phyloP scores from a whole-genome alignment of 2,113 vertebrate species.

The Pterocles burchelli region DNA sequence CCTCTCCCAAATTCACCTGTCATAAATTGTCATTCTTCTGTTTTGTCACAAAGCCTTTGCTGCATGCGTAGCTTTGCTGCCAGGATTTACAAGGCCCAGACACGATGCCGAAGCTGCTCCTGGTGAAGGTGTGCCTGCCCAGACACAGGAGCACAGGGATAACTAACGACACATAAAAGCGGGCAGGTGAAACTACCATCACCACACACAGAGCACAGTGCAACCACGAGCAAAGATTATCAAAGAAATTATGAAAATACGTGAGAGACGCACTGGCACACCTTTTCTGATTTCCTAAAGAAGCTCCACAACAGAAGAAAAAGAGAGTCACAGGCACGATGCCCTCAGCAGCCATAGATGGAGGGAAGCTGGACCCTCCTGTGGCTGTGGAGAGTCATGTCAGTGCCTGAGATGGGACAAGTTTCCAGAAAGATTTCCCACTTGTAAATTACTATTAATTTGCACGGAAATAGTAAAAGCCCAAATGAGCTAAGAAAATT shows the following conservation, averaged over 20 bases:
- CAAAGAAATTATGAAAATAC: background rate
- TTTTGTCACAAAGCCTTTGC: constrained; percentile 8
- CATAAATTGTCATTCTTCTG: background rate
- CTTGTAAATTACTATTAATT: background rate
- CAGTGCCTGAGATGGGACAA: background rate
- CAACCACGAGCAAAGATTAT: background rate
- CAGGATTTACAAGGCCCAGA: constrained; percentile 36
- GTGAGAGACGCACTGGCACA: accelerated
- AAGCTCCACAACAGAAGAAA: background rate
- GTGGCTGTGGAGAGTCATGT: background rate
- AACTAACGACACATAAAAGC: constrained; percentile 3
- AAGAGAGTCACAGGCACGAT: background rate
- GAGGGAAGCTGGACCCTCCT: background rate
- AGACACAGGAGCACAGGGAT: background rate
- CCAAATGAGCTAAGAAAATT: background rate
- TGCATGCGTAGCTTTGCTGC: accelerated
- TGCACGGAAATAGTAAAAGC: background rate
- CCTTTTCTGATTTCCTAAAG: accelerated
- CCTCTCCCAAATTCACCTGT: background rate
- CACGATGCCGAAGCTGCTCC: background rate
- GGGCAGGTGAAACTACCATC: background rate
- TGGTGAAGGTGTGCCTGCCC: background rate
- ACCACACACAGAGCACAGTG: accelerated
- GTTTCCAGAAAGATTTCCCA: background rate
- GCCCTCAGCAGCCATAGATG: background rate